Evolutionary conservation across 2,113 vertebrate species (phyloP), one percentile per base, ranked within the genome.

Genomic region (Lampris incognitus): DNA sequence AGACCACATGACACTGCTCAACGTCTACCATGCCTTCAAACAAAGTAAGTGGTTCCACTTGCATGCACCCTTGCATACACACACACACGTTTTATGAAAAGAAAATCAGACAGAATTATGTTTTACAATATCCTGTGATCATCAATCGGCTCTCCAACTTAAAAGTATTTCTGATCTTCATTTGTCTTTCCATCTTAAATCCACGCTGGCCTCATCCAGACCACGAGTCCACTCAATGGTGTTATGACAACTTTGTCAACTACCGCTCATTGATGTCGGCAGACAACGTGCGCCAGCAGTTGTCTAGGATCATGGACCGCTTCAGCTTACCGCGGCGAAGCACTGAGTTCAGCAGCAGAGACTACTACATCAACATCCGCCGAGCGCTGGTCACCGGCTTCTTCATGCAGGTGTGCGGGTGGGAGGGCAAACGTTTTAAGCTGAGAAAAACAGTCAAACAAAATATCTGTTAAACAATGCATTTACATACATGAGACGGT

Each of bases 11-110:
- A 99, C 98, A 42, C 93, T 98, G 93, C 97, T 99, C 91, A 99
- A 98, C 84, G 97, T 99, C 80, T 99, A 99, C 94, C 97, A 99
- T 2, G 97, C 97, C 92, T 99, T 99, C 85, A 99, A 99, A 94
- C 97, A 99, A 88, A 99, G 97, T 99, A 92, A 92, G 97, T 41
- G 50, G 9, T 13, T 44, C 8, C 2, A n/a, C 24, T 11, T 5
- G 24, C n/a, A 8, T n/a, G 9, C 38, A 36, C 42, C 48, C 1
- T 24, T 24, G 24, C 24, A 24, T 24, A 24, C 24, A 54, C 10
- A 0, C 3, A 6, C n/a, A 5, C 38, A 0, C 2, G 1, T 13
- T 49, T 10, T 24, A 48, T 39, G 36, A 0, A 51, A 7, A 1
- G 2, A 0, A 46, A 7, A 46, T 5, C 7, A 46, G 44, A 46